These are phyloP conservation scores for Dipodomys ordii DNA, from an alignment of 2,113 vertebrate genomes.

Conservation along the genomic window DNA sequence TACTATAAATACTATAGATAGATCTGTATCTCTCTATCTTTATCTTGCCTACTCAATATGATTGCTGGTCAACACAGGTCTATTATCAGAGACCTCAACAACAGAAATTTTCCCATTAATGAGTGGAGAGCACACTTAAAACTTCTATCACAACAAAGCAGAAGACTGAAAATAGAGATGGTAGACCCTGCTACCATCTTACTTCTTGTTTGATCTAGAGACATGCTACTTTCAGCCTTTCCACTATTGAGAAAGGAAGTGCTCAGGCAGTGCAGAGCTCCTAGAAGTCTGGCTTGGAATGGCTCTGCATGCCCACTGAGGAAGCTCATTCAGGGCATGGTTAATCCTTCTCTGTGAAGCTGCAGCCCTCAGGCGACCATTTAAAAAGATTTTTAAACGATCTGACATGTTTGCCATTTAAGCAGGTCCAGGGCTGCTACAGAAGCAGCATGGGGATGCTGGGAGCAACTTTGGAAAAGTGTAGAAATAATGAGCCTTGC, in stretches of 20 bases:
- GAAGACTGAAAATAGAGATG: not conserved
- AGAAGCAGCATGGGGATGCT: not conserved
- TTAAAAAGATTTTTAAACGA: slow-evolving; percentile 60
- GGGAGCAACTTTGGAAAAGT: not conserved
- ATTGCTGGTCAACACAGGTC: not conserved
- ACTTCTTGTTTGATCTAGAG: not conserved
- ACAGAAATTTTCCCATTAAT: not conserved
- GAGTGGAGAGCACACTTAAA: not conserved
- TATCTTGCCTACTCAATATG: no score
- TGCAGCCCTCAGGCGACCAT: slow-evolving; percentile 27
- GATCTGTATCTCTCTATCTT: no score
- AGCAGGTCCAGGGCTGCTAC: slow-evolving; percentile 35
- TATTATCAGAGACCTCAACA: not conserved
- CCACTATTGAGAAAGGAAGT: not conserved
- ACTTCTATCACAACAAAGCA: not conserved
- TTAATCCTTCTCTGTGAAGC: not conserved
- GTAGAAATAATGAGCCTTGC: slow-evolving; percentile 48
- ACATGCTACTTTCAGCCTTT: not conserved
- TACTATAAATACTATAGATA: no score
- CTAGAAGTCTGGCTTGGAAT: not conserved
- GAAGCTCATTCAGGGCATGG: not conserved
- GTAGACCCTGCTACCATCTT: not conserved
- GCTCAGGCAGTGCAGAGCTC: not conserved
- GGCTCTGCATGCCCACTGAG: not conserved
- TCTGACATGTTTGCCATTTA: slow-evolving; percentile 52